These are phyloP conservation scores for Coelopa pilipes DNA, from an alignment of 2,888 invertebrate genomes.

Conservation along the genomic window DNA sequence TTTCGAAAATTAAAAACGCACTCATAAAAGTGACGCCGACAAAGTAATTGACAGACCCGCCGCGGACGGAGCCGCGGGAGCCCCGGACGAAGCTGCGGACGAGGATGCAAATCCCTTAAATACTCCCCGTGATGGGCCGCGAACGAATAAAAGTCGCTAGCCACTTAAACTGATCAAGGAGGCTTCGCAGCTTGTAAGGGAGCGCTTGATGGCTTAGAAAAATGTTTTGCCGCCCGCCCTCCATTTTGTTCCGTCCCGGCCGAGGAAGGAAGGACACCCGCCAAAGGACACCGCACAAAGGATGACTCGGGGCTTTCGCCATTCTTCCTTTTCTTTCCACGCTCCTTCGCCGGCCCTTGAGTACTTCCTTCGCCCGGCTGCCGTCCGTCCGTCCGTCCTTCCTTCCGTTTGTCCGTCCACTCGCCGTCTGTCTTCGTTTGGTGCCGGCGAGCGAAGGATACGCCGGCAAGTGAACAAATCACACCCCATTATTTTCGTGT, in stretches of 20 bases:
- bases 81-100: neutral
- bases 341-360: neutral
- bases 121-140: slow-evolving; percentile 57
- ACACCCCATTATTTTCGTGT: slow-evolving; percentile 57
- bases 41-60: slow-evolving; percentile 27
- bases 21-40: slow-evolving; percentile 50
- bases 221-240: slow-evolving; percentile 28
- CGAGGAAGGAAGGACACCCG: neutral
- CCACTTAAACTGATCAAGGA: slow-evolving; percentile 65
- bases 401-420: slow-evolving; percentile 7
- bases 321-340: slow-evolving; percentile 1
- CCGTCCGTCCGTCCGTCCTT: neutral
- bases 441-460: slow-evolving; percentile 7
- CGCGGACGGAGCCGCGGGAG: too few relatives aligned
- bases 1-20: slow-evolving; percentile 34
- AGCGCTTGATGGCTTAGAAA: slow-evolving; percentile 60
- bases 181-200: slow-evolving; percentile 66
- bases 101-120: slow-evolving; percentile 61
- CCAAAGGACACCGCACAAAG: slow-evolving; percentile 25
- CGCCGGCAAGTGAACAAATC: slow-evolving; percentile 55
- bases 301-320: slow-evolving; percentile 39
- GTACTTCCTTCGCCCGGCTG: neutral
- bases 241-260: neutral
- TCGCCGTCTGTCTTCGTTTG: neutral
- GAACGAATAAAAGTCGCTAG: slow-evolving; percentile 49